phyloP scores from a whole-genome alignment of 2,797 vertebrate genomes.

The Myiotriccus ornatus region DNA sequence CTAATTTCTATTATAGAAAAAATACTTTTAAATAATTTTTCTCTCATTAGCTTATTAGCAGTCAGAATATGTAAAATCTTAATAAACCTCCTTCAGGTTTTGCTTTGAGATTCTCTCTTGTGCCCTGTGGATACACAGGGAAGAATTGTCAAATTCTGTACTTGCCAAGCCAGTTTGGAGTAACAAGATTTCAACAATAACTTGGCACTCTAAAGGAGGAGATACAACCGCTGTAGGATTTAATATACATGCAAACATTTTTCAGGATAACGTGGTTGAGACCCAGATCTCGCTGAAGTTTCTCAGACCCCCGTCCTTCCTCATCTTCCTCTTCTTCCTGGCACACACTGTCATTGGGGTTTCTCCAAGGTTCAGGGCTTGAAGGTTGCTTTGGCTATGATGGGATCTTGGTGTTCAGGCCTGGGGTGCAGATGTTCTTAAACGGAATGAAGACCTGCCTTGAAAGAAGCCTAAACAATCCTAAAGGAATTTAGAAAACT shows the following conservation, averaged over 20 bases:
- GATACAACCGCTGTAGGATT: background rate
- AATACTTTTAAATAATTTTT: background rate
- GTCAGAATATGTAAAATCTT: slow-evolving; percentile 2
- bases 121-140: slow-evolving; percentile 21
- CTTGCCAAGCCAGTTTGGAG: slow-evolving; percentile 26
- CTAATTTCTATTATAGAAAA: background rate
- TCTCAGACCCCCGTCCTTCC: background rate
- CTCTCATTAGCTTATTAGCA: slow-evolving; percentile 29
- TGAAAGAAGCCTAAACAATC: no score
- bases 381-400: no score
- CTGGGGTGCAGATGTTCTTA: no score
- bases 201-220: background rate
- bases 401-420: no score
- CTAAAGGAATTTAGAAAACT: no score
- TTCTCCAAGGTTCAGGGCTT: no score
- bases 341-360: no score
- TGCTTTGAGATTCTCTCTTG: slow-evolving; percentile 8
- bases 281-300: background rate
- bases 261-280: background rate
- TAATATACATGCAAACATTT: background rate
- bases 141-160: slow-evolving; percentile 3
- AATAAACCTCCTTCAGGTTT: slow-evolving; percentile 41
- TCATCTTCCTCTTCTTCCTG: no score
- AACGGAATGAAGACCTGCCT: no score
- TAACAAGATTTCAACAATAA: slow-evolving; percentile 24